Percentiles rank a stretch among this genome's conserved stretches.
These are phyloP conservation scores for Ophonus ardosiacus DNA, from an alignment of 2,888 invertebrate species.

Conservation along the genomic window DNA sequence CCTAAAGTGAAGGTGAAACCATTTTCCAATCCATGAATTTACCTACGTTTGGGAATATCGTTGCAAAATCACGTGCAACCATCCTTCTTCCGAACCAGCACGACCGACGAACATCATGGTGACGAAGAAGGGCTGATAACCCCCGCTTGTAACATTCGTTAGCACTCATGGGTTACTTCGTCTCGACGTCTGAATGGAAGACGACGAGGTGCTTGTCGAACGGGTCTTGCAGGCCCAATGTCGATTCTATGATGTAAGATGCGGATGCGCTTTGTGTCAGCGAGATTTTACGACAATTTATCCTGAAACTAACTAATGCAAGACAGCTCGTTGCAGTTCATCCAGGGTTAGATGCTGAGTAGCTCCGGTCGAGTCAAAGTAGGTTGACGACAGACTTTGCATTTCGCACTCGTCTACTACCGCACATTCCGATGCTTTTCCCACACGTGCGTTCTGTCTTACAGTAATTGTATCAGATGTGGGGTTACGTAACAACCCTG, in stretches of 20 bases:
- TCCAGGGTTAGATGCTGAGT: no score
- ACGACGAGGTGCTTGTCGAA: not conserved
- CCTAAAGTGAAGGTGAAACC: no score
- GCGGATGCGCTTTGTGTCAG: not conserved
- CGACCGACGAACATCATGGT: constrained; percentile 1
- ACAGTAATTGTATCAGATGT: no score
- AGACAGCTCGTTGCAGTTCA: not conserved
- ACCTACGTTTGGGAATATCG: no score
- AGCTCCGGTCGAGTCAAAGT: no score
- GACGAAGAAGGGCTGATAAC: not conserved
- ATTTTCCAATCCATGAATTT: no score
- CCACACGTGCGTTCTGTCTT: no score
- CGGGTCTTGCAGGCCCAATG: not conserved
- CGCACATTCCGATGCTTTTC: no score
- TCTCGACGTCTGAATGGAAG: not conserved
- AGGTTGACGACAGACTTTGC: no score
- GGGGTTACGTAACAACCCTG: no score
- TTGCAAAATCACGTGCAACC: not conserved
- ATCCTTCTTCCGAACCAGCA: not conserved
- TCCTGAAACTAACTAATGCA: not conserved
- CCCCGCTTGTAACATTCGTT: constrained; percentile 2
- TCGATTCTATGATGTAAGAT: not conserved
- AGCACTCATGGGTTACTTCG: not conserved
- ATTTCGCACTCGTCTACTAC: no score
- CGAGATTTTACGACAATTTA: not conserved